Evolutionary conservation across 2,888 invertebrate genomes (phyloP), one percentile per base, ranked within the genome.

Genomic region (Thymelicus lineola): DNA sequence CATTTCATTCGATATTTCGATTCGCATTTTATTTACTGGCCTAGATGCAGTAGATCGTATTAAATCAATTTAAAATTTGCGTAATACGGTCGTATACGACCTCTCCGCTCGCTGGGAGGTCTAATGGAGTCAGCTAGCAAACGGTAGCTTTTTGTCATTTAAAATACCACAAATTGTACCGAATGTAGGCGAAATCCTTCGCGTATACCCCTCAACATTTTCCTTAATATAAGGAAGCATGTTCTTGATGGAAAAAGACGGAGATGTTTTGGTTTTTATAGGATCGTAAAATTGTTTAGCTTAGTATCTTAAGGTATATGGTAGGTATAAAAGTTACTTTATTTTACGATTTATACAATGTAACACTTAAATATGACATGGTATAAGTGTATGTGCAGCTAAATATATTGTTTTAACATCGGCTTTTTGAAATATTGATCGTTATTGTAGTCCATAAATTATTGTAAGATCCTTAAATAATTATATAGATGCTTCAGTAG

Each of bases 21-120:
- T 15, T 48, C 46, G n/a, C 6, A 7, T 48, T 48, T 48, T 7
- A n/a, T 48, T 15, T 10, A 15, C 7, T 7, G 0, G 2, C 15
- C 28, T 28, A 28, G 12, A 10, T 20, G 7, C n/a, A 12, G 7
- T 7, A 74, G 75, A 81, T 79, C 80, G 79, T 82, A 76, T 79
- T 81, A 72, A 87, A 85, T 86, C 85, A 84, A 82, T 87, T 87
- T 85, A 82, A 83, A 82, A 86, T 88, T 86, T 85, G 78, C 82
- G 84, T 89, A 86, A 89, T 87, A n/a, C n/a, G n/a, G 84, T 82
- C 77, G 86, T 86, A 87, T 84, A 86, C 42, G 81, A 79, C 82
- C 79, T 83, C 82, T 81, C 80, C 82, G 80, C 81, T 80, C 73
- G 66, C 73, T 75, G 79, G 80, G 76, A 73, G 73, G 76, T 76